Percentiles rank a stretch among this genome's conserved stretches.
phyloP scores from a whole-genome alignment of 2,113 vertebrate species.

The Siniperca knerii region DNA sequence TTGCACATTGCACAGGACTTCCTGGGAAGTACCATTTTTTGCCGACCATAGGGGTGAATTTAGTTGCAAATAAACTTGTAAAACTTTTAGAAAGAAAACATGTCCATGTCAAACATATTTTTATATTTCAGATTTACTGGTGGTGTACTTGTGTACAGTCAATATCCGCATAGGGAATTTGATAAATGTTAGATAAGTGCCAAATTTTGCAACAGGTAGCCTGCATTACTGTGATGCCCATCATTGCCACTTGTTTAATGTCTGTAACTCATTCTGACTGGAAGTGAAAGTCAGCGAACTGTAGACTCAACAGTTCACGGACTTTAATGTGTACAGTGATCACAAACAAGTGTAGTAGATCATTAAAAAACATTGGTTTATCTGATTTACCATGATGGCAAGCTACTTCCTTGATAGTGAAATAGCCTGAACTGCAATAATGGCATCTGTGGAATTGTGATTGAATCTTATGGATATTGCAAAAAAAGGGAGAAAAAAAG shows the following conservation, averaged over 20 bases:
- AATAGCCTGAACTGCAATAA: neutral
- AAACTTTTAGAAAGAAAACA: neutral
- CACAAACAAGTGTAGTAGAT: neutral
- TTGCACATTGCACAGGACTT: constrained; percentile 45
- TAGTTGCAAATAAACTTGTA: neutral
- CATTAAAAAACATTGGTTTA: neutral
- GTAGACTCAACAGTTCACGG: too few species aligned
- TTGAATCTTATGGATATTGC: neutral
- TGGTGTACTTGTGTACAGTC: neutral
- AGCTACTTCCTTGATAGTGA: neutral
- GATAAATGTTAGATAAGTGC: neutral
- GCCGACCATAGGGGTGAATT: neutral
- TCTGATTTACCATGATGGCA: neutral
- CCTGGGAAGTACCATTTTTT: constrained; percentile 72
- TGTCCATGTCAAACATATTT: neutral
- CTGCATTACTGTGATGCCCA: neutral
- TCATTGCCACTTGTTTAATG: neutral
- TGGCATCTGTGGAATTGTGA: neutral
- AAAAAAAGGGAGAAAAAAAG: too few species aligned
- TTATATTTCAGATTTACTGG: neutral
- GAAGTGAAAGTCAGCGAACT: neutral
- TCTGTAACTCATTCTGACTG: neutral
- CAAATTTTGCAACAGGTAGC: neutral
- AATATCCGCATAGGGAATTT: neutral
- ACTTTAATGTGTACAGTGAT: neutral